A percentile compares a stretch with the other conserved stretches of the same genome.
Evolutionary conservation across 2,113 vertebrate species (phyloP).

Genomic region (Anolis sagrei): DNA sequence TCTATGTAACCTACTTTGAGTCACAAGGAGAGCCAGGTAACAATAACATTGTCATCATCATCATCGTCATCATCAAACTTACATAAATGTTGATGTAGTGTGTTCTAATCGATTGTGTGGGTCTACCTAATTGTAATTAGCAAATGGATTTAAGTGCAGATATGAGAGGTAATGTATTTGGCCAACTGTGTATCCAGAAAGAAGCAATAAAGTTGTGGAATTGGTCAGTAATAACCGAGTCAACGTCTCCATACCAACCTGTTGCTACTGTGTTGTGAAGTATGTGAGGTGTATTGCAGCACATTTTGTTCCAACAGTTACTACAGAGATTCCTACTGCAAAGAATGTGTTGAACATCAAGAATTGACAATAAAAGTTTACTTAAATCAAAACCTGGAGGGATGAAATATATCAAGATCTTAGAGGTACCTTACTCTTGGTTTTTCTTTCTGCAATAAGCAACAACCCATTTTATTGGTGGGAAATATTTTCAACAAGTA

Average conservation of each 20-base stretch:
- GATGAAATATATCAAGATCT: too few species aligned
- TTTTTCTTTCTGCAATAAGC: too few species aligned
- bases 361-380: neutral
- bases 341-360: neutral
- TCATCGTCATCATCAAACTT: too few species aligned
- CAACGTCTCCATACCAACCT: neutral
- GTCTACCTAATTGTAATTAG: too few species aligned
- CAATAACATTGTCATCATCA: too few species aligned
- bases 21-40: too few species aligned
- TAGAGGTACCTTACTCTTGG: too few species aligned
- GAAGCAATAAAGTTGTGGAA: neutral
- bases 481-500: too few species aligned
- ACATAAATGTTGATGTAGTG: too few species aligned
- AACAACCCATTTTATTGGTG: too few species aligned
- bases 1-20: too few species aligned
- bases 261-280: neutral
- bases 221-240: neutral
- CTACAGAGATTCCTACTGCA: neutral
- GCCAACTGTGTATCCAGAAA: slow-evolving; percentile 26
- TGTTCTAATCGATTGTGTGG: too few species aligned
- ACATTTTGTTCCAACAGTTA: neutral
- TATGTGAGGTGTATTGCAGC: neutral
- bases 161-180: slow-evolving; percentile 27
- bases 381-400: neutral
- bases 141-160: neutral